phyloP scores from a whole-genome alignment of 2,888 invertebrate species.

The Ceraclea dissimilis region DNA sequence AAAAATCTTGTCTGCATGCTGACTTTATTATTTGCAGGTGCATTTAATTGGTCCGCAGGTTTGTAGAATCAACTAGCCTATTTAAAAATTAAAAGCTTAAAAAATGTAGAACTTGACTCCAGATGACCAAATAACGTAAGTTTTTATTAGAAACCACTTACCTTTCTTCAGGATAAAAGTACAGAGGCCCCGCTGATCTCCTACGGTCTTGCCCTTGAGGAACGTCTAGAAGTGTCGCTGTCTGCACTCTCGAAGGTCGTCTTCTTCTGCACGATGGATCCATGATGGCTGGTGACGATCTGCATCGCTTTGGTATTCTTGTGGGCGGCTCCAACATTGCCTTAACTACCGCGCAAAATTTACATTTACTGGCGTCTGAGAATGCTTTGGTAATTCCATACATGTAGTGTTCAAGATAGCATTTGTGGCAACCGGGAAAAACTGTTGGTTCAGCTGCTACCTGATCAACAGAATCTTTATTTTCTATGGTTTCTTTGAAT shows the following conservation, averaged over 20 bases:
- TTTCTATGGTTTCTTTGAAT: conserved; percentile 34
- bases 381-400: conserved; percentile 44
- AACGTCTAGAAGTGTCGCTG: conserved; percentile 31
- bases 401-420: conserved; percentile 46
- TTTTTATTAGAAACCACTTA: conserved; percentile 3
- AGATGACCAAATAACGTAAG: too few relatives aligned
- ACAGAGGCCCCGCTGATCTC: conserved; percentile 46
- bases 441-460: conserved; percentile 32
- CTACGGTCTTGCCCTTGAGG: conserved; percentile 41
- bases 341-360: conserved; percentile 45
- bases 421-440: conserved; percentile 45
- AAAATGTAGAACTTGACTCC: too few relatives aligned
- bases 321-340: conserved; percentile 43
- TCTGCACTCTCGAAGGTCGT: neutral
- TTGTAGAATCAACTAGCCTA: too few relatives aligned
- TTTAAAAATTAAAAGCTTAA: too few relatives aligned
- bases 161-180: conserved; percentile 26
- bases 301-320: conserved; percentile 40
- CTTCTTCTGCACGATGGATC: conserved; percentile 37
- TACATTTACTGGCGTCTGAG: conserved; percentile 38
- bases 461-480: conserved; percentile 43
- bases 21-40: too few relatives aligned
- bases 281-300: conserved; percentile 51
- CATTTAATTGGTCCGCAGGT: too few relatives aligned
- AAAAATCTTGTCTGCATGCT: too few relatives aligned